A percentile compares a stretch with the other conserved stretches of the same genome.
These are phyloP conservation scores for Caiman crocodilus DNA, from an alignment of 2,797 vertebrate genomes.

Conservation along the genomic window DNA sequence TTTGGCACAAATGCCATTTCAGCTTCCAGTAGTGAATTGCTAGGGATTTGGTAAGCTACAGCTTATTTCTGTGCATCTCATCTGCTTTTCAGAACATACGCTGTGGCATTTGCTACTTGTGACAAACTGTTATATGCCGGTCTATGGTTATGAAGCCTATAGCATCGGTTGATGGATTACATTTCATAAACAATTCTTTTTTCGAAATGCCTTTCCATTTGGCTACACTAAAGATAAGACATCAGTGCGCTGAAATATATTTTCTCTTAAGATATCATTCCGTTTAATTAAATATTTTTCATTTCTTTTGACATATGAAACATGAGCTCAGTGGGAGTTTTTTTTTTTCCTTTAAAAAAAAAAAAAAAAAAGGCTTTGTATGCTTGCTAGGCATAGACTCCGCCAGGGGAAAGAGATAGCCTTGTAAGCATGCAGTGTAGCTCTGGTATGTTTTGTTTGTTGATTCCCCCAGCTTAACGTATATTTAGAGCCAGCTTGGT, in stretches of 20 bases:
- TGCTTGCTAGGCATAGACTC: constrained; percentile 55
- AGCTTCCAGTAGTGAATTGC: constrained; percentile 27
- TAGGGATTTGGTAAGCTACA: neutral
- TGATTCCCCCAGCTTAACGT: neutral
- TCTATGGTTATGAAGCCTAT: constrained; percentile 30
- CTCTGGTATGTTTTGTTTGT: neutral
- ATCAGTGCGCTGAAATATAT: constrained; percentile 5
- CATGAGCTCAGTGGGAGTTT: constrained; percentile 39
- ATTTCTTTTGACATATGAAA: constrained; percentile 67
- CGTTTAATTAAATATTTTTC: constrained; percentile 63
- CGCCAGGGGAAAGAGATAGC: constrained; percentile 40
- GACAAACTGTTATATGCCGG: constrained; percentile 13
- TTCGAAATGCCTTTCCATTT: constrained; percentile 45
- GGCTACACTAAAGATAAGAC: constrained; percentile 49
- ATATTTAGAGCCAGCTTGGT: neutral
- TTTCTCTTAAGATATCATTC: constrained; percentile 54
- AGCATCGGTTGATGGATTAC: constrained; percentile 43
- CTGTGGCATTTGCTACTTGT: constrained; percentile 9
- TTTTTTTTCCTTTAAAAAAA: neutral
- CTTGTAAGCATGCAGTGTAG: neutral
- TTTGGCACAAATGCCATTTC: neutral
- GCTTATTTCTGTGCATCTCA: constrained; percentile 10
- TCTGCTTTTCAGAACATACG: constrained; percentile 19
- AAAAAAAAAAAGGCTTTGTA: neutral
- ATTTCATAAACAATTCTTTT: constrained; percentile 54